A percentile compares a stretch with the other conserved stretches of the same genome.
phyloP scores from a whole-genome alignment of 1,140 invertebrate species.

The Lepidurus apus region DNA sequence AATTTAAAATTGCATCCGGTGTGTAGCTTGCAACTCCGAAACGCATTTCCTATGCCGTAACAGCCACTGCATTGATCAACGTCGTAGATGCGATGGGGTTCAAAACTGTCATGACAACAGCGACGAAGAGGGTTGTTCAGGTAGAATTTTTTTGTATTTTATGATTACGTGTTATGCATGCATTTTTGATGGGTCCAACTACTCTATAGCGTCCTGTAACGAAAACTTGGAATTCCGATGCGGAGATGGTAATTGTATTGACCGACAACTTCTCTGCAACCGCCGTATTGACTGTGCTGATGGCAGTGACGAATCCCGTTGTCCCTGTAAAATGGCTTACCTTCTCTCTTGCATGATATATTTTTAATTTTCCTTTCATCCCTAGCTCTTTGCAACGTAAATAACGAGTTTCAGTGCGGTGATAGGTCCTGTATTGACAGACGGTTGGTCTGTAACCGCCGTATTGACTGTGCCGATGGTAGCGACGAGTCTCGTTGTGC shows the following conservation, averaged over 20 bases:
- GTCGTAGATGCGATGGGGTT: slow-evolving; percentile 60
- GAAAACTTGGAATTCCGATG: slow-evolving; percentile 23
- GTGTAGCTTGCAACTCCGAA: slow-evolving; percentile 40
- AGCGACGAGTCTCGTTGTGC: slow-evolving; percentile 46
- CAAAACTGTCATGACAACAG: slow-evolving; percentile 64
- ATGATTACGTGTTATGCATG: neutral
- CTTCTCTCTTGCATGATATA: neutral
- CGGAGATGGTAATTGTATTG: slow-evolving; percentile 37
- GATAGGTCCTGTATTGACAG: slow-evolving; percentile 43
- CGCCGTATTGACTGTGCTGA: slow-evolving; percentile 73
- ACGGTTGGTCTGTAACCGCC: slow-evolving; percentile 40
- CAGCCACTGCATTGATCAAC: slow-evolving; percentile 45
- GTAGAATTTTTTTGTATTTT: neutral
- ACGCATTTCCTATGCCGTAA: slow-evolving; percentile 52
- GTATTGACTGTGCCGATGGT: slow-evolving; percentile 43
- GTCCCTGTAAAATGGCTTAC: slow-evolving; percentile 41
- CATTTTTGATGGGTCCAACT: slow-evolving; percentile 40
- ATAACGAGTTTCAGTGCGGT: slow-evolving; percentile 46
- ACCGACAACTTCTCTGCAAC: slow-evolving; percentile 48
- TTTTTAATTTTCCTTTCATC: neutral
- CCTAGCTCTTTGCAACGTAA: neutral
- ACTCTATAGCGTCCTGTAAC: neutral
- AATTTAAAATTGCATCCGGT: neutral
- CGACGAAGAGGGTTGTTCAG: slow-evolving; percentile 54
- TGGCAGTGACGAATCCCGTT: slow-evolving; percentile 80